These are phyloP conservation scores for Eupsittula cactorum DNA, from an alignment of 2,113 vertebrate species.

Conservation along the genomic window DNA sequence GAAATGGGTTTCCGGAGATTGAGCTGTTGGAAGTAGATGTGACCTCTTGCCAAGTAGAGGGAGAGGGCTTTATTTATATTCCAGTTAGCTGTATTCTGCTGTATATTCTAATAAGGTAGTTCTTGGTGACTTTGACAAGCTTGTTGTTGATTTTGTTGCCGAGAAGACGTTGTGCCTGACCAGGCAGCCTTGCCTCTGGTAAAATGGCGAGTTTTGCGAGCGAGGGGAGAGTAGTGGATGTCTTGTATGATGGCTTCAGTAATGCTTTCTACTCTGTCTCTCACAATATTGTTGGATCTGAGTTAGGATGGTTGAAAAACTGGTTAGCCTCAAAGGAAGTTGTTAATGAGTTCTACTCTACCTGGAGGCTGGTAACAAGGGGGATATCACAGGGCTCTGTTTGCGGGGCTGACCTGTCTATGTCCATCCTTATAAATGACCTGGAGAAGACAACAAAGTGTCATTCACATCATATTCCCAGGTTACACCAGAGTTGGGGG, in stretches of 20 bases:
- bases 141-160: background rate
- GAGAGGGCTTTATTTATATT: background rate
- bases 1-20: background rate
- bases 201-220: background rate
- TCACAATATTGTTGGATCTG: background rate
- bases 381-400: background rate
- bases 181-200: background rate
- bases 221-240: background rate
- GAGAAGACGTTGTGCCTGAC: background rate
- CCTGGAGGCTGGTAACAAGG: background rate
- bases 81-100: background rate
- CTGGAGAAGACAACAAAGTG: background rate
- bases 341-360: background rate
- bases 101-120: background rate
- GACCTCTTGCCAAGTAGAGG: background rate
- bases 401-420: background rate
- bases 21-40: background rate
- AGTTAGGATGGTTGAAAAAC: background rate
- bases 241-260: background rate
- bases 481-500: background rate
- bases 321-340: background rate
- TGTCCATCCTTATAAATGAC: background rate
- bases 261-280: background rate
- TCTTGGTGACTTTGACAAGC: background rate
- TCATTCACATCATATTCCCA: background rate